These are phyloP conservation scores for Musca domestica DNA, from an alignment of 1,140 invertebrate genomes.

Conservation along the genomic window DNA sequence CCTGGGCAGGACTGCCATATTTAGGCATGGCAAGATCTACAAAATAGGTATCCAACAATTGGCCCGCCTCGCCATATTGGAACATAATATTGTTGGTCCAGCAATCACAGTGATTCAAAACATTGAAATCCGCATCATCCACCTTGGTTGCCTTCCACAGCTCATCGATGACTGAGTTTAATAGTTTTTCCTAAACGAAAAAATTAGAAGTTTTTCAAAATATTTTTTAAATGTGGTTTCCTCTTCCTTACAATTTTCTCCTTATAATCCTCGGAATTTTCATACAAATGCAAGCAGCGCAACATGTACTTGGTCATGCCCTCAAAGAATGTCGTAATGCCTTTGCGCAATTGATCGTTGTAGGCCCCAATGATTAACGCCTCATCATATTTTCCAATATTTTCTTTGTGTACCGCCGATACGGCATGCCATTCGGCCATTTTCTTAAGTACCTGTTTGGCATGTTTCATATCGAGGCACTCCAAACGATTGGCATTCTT, in stretches of 20 bases:
- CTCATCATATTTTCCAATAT: slow-evolving; percentile 29
- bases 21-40: slow-evolving; percentile 44
- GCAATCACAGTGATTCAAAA: slow-evolving; percentile 64
- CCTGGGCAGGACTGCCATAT: slow-evolving; percentile 39
- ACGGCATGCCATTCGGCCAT: slow-evolving; percentile 59
- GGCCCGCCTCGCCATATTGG: slow-evolving; percentile 55
- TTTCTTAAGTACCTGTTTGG: slow-evolving; percentile 55
- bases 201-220: neutral
- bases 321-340: neutral
- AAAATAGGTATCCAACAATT: slow-evolving; percentile 30
- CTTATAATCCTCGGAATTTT: neutral
- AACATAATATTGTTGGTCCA: slow-evolving; percentile 69
- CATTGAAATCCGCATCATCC: slow-evolving; percentile 56
- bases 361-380: neutral
- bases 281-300: slow-evolving; percentile 1
- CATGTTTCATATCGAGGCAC: slow-evolving; percentile 55
- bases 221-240: neutral
- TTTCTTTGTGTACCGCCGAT: slow-evolving; percentile 32
- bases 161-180: slow-evolving; percentile 28
- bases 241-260: slow-evolving; percentile 11
- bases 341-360: neutral
- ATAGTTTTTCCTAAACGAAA: neutral
- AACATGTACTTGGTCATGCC: slow-evolving; percentile 5
- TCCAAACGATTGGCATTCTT: slow-evolving; percentile 57
- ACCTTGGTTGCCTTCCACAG: slow-evolving; percentile 17